Conservation (phyloP, 2,797 vertebrate genomes). For the Neosilurus hyrtlii region DNA sequence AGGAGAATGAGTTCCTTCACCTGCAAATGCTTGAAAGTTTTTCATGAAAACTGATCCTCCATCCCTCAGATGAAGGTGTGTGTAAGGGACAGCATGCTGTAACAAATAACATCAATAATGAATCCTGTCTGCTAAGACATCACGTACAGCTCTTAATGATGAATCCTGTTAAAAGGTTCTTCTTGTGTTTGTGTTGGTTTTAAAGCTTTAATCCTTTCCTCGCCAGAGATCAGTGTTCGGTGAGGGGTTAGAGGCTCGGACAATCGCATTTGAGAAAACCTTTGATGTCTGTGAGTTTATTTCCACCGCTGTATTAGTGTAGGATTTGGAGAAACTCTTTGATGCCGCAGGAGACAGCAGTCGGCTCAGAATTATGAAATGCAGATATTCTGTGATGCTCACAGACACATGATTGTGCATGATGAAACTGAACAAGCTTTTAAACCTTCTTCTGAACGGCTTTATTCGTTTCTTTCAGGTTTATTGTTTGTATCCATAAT, state of each 20-base stretch:
- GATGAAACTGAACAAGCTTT: not conserved
- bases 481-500: not conserved
- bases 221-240: not conserved
- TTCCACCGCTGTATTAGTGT: slow-evolving; percentile 24
- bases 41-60: not conserved
- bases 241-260: slow-evolving; percentile 36
- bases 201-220: slow-evolving; percentile 28
- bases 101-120: slow-evolving; percentile 15
- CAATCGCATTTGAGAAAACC: slow-evolving; percentile 48
- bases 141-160: slow-evolving; percentile 42
- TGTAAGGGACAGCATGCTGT: not conserved
- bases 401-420: no score
- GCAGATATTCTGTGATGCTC: not conserved
- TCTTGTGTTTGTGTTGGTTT: slow-evolving; percentile 24
- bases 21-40: not conserved
- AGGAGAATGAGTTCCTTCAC: not conserved
- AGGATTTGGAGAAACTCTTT: slow-evolving; percentile 25
- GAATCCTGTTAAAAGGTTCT: slow-evolving; percentile 18
- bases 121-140: not conserved
- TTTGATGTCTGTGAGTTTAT: slow-evolving; percentile 51
- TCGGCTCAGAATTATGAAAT: not conserved
- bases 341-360: slow-evolving; percentile 2
- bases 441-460: not conserved
- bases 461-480: not conserved
- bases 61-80: not conserved